Base-by-base conservation (phyloP, 2,888 invertebrate species). In the Bugula neritina region DNA sequence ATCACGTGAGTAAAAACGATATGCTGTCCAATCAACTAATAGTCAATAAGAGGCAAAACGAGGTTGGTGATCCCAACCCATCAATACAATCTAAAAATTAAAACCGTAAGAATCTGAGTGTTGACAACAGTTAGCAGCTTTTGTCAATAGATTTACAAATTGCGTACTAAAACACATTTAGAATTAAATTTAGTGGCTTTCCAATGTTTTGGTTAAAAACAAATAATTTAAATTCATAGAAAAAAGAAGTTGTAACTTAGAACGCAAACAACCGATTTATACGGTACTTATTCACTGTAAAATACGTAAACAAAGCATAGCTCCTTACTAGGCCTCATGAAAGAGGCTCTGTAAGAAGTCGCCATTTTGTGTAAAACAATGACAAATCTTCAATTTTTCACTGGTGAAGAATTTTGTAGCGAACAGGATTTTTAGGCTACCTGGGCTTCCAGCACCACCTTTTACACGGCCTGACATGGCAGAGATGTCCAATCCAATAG, bases 341-440 rank as follows among this genome's bases (percentile, higher is more conserved):
- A 35, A 57, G 57, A 54, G 57, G 71, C 54, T 57, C 54, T 29
- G 35, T 35, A 71, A 71, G 57, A 71, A 57, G 54, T 71, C 71
- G 54, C 55, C 71, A 57, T 57, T 57, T 57, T 71, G 71, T 27
- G 52, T 57, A 27, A 69, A 63, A 72, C 63, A 34, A 73, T 72
- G 43, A 35, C 55, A 35, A 43, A 31, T 72, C 71, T 54, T 34
- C 63, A 63, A 63, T 31, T 31, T 63, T 63, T 31, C 63, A 31
- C 31, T 25, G 21, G 27, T 63, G 27, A 3, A 63, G 27, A 31
- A 63, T 31, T n/a, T 57, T 57, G 5, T 5, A 31, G 43, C 5
- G 43, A 43, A 43, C 5, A 43, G 5, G 17, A 43, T 10, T 43
- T 43, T 43, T 43, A 17, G 43, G 5, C 17, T 10, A 3, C 43